Conservation (phyloP, 2,113 vertebrate species). For the Vulpes ferrilata region DNA sequence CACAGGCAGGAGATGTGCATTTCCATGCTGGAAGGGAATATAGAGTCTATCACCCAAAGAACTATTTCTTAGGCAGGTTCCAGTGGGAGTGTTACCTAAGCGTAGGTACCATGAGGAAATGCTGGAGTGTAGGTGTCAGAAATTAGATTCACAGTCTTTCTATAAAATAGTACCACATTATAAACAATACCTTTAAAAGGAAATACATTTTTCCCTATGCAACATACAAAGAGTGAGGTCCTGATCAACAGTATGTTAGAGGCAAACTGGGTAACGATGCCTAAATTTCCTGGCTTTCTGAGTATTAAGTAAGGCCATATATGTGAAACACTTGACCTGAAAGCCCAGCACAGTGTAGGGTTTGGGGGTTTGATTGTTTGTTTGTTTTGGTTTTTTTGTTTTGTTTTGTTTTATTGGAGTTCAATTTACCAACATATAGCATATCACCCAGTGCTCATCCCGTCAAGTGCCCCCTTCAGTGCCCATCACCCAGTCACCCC, state of each 20-base stretch:
- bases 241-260: neutral
- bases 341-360: neutral
- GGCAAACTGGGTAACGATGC: neutral
- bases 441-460: too few species aligned
- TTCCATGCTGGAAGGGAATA: neutral
- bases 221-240: neutral
- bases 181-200: neutral
- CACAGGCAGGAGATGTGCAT: neutral
- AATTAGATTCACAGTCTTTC: neutral
- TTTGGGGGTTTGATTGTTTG: neutral
- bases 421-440: too few species aligned
- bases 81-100: neutral
- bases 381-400: too few species aligned
- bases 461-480: too few species aligned
- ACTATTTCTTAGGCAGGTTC: neutral
- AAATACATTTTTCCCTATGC: neutral
- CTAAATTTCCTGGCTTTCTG: neutral
- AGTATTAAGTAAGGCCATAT: neutral
- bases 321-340: neutral
- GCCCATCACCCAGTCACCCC: too few species aligned
- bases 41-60: neutral
- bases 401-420: too few species aligned
- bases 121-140: neutral
- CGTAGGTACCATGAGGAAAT: neutral
- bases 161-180: neutral